Evolutionary conservation across 2,113 vertebrate genomes (phyloP).

Genomic region (Fulica atra): DNA sequence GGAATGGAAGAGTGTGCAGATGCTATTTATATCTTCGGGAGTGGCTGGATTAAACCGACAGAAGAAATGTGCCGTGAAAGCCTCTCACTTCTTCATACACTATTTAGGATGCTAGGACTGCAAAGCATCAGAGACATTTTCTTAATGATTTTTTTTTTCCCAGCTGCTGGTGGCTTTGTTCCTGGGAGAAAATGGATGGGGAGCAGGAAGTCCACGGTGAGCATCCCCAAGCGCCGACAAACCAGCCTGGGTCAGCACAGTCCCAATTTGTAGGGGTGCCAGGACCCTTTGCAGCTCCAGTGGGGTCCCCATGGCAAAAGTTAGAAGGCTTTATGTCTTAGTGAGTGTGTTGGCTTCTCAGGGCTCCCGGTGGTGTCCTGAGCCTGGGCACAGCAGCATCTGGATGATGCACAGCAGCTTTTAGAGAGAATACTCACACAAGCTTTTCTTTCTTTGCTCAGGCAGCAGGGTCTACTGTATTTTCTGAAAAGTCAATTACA

Average conservation of each 20-base stretch:
- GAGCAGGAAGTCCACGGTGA: background rate
- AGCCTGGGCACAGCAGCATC: background rate
- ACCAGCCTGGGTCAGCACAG: background rate
- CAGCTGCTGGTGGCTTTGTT: background rate
- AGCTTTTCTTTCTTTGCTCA: background rate
- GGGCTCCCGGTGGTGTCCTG: background rate
- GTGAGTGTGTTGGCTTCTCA: rapidly evolving
- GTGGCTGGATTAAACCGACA: background rate
- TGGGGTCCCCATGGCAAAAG: background rate
- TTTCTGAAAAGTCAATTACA: background rate
- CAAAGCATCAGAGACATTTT: background rate
- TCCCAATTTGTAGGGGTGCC: background rate
- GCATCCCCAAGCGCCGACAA: rapidly evolving
- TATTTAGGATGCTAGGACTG: background rate
- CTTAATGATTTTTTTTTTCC: too few species aligned
- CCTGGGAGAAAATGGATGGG: background rate
- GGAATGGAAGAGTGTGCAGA: background rate
- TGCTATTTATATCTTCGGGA: background rate
- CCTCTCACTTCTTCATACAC: background rate
- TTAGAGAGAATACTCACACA: background rate
- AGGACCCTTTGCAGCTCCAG: background rate
- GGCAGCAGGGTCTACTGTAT: background rate
- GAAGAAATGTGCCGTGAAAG: background rate
- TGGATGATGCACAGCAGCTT: background rate
- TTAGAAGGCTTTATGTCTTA: background rate